Percentiles rank a stretch among this genome's conserved stretches.
Evolutionary conservation across 2,113 vertebrate species (phyloP).

Genomic region (Scartelaos histophorus): DNA sequence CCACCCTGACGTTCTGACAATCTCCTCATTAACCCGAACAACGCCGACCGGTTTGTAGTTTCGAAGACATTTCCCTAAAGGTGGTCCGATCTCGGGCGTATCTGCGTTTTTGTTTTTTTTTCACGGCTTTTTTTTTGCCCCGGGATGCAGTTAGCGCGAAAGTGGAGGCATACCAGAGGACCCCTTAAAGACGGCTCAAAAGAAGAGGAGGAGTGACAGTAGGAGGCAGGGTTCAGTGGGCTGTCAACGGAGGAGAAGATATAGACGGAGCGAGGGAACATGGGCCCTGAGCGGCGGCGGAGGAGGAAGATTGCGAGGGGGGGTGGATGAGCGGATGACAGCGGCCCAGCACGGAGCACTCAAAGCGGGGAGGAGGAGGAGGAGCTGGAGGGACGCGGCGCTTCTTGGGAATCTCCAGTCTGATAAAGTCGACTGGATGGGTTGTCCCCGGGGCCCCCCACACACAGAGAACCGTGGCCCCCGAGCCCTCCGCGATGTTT

Average conservation of each 20-base stretch:
- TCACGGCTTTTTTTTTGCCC: neutral
- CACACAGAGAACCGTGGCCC: constrained; percentile 54
- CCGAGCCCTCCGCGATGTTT: constrained; percentile 29
- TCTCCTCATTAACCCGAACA: constrained; percentile 72
- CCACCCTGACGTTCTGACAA: constrained; percentile 60
- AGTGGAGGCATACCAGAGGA: constrained; percentile 69
- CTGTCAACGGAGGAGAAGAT: constrained; percentile 91
- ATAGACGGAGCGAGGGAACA: constrained; percentile 87
- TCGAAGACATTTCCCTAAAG: constrained; percentile 63
- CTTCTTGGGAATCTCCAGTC: constrained; percentile 82
- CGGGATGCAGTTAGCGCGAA: constrained; percentile 49
- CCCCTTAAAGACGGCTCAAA: constrained; percentile 70
- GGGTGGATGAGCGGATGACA: constrained; percentile 76
- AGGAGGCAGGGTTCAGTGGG: constrained; percentile 88
- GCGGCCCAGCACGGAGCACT: constrained; percentile 80
- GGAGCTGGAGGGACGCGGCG: constrained; percentile 55
- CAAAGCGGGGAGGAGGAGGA: constrained; percentile 66
- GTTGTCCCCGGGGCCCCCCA: constrained; percentile 83
- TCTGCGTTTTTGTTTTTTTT: constrained; percentile 12
- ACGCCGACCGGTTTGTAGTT: constrained; percentile 51
- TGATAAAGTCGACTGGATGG: constrained; percentile 93
- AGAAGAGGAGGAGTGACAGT: constrained; percentile 83
- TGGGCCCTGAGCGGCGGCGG: constrained; percentile 79
- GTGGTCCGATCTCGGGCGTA: constrained; percentile 34
- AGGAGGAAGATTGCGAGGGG: constrained; percentile 10